Conservation (phyloP, 1,140 invertebrate genomes). For the Drosophila ananassae region DNA sequence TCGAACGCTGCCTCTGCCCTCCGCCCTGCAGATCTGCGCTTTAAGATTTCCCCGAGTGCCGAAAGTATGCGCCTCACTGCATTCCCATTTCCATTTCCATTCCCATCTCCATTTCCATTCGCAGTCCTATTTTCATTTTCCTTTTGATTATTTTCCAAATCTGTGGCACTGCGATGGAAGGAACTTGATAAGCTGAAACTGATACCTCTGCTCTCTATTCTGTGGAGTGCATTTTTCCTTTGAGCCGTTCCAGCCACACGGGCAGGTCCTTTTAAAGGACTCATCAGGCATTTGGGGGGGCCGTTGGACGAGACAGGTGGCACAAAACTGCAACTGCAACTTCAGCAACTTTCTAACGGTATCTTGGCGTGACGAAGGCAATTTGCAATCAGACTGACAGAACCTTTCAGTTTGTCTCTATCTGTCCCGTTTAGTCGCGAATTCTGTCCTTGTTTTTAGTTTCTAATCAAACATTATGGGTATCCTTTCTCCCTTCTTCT, state of each 20-base stretch:
- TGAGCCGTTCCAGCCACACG: slow-evolving; percentile 2
- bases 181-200: slow-evolving; percentile 71
- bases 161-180: slow-evolving; percentile 60
- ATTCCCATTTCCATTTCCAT: slow-evolving; percentile 48
- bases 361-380: slow-evolving; percentile 69
- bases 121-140: slow-evolving; percentile 37
- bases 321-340: slow-evolving; percentile 29
- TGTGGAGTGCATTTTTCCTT: slow-evolving; percentile 25
- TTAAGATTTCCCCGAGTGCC: slow-evolving; percentile 56
- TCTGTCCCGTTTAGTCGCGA: slow-evolving; percentile 19
- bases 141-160: slow-evolving; percentile 59
- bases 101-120: slow-evolving; percentile 9
- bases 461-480: slow-evolving; percentile 71
- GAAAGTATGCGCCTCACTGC: slow-evolving; percentile 51
- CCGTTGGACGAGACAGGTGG: background rate
- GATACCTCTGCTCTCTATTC: slow-evolving; percentile 62
- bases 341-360: slow-evolving; percentile 73
- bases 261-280: slow-evolving; percentile 21
- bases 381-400: slow-evolving; percentile 61
- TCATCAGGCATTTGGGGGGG: slow-evolving; percentile 17
- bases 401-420: slow-evolving; percentile 12
- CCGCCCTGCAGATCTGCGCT: slow-evolving; percentile 52
- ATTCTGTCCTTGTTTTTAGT: slow-evolving; percentile 50
- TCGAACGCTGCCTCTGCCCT: slow-evolving; percentile 54
- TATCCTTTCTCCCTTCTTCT: background rate